Conservation (phyloP, 2,113 vertebrate species). For the Labrus mixtus region DNA sequence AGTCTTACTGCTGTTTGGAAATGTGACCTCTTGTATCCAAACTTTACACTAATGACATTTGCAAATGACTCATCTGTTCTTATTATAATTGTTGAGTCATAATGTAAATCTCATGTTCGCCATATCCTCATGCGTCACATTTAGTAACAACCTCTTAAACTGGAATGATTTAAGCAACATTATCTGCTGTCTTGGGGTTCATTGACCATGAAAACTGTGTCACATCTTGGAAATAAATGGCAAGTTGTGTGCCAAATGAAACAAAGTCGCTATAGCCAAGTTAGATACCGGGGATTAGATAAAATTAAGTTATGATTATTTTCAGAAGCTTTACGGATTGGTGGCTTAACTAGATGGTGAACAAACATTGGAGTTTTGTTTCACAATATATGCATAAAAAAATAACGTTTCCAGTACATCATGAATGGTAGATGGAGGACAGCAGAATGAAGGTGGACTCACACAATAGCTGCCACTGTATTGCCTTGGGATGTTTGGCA, state of each 20-base stretch:
- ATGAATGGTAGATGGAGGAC: constrained; percentile 35
- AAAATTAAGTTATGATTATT: constrained; percentile 5
- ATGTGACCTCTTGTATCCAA: constrained; percentile 50
- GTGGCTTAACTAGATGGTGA: not conserved
- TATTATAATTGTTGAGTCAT: constrained; percentile 70
- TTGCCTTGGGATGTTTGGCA: constrained; percentile 9
- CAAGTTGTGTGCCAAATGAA: not conserved
- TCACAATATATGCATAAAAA: not conserved
- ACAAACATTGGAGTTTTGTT: constrained; percentile 19
- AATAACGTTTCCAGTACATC: not conserved
- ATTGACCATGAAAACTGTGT: constrained; percentile 56
- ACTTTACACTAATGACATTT: constrained; percentile 48
- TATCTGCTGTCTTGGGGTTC: constrained; percentile 38
- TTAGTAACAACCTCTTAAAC: constrained; percentile 22
- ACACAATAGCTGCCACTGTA: constrained; percentile 39
- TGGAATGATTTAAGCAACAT: constrained; percentile 18
- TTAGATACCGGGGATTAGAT: constrained; percentile 3
- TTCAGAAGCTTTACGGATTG: not conserved
- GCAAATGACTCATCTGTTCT: constrained; percentile 68
- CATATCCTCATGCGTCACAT: constrained; percentile 35
- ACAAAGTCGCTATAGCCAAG: constrained; percentile 9
- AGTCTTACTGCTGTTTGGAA: constrained; percentile 18
- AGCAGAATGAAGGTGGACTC: constrained; percentile 7
- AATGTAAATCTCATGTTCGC: constrained; percentile 55
- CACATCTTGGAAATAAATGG: constrained; percentile 26